These are phyloP conservation scores for Alfaro cultratus DNA, from an alignment of 2,797 vertebrate genomes.

Conservation along the genomic window DNA sequence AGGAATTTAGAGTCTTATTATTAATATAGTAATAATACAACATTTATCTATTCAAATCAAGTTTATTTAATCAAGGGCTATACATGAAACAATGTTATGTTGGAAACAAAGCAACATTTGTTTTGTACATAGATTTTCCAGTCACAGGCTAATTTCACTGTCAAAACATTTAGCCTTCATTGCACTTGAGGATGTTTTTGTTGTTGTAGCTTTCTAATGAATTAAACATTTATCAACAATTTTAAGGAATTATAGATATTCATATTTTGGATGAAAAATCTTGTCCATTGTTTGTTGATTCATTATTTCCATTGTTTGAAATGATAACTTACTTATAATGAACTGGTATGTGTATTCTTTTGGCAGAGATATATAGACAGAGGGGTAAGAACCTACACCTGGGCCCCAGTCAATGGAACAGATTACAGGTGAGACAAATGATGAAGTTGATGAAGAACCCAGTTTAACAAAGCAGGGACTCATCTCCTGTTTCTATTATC, in stretches of 20 bases:
- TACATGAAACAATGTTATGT: no score
- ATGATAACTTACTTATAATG: background rate
- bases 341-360: constrained; percentile 26
- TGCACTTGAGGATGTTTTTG: background rate
- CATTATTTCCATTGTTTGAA: background rate
- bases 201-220: background rate
- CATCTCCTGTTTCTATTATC: background rate
- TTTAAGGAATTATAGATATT: background rate
- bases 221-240: background rate
- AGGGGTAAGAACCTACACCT: constrained; percentile 94
- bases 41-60: background rate
- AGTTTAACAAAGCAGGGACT: background rate
- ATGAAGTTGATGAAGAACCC: background rate
- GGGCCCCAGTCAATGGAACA: constrained; percentile 95
- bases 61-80: no score
- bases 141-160: background rate
- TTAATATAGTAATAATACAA: background rate
- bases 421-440: constrained; percentile 90
- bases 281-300: background rate
- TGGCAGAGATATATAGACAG: constrained; percentile 96
- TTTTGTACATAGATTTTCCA: no score
- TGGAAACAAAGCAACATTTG: no score
- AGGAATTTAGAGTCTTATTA: background rate
- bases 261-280: background rate
- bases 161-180: background rate